Evolutionary conservation across 1,140 invertebrate genomes (phyloP), one percentile per base, ranked within the genome.

Genomic region (Calosoma granatense): DNA sequence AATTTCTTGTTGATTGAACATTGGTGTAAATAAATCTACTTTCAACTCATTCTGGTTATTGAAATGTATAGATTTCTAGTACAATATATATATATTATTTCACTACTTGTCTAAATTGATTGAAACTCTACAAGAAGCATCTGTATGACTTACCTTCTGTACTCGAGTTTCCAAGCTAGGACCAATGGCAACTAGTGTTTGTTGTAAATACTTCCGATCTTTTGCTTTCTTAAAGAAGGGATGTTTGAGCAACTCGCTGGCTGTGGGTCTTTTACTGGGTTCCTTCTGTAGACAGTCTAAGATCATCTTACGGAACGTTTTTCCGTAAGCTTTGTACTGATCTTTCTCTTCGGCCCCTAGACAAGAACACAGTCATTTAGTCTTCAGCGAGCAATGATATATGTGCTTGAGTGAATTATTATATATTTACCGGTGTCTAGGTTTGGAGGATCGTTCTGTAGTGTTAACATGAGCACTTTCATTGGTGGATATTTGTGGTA

Each of bases 151-250:
- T 74, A 89, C 88, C 78, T 94, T 94, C 72, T 92, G 89, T 12
- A 93, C 88, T 61, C 92, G 78, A 21, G 89, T 90, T 74, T 92
- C 90, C 72, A 92, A 81, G 71, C 82, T 94, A 61, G 86, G 92
- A 12, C 90, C 91, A 65, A 85, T 86, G 11, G 87, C 82, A 20
- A 98, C 84, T 58, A 98, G 75, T 0, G 90, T 93, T 69, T 94
- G 88, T 62, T 94, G 87, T 0, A 99, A 75, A 74, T 94, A 98
- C 66, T 92, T 91, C 63, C 90, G 90, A 71, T 99, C 97, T 76
- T 98, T 99, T 2, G 94, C 92, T 76, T 99, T 99, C 71, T 95
- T 98, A 75, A 99, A 98, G 76, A 99, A 99, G 2, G 94, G 91
- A 77, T 99, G 92, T 73, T 99, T 99, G 9, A 99, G 73, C 26